These are phyloP conservation scores for Odontocolon sp. DNA, from an alignment of 2,888 invertebrate species.

Conservation along the genomic window DNA sequence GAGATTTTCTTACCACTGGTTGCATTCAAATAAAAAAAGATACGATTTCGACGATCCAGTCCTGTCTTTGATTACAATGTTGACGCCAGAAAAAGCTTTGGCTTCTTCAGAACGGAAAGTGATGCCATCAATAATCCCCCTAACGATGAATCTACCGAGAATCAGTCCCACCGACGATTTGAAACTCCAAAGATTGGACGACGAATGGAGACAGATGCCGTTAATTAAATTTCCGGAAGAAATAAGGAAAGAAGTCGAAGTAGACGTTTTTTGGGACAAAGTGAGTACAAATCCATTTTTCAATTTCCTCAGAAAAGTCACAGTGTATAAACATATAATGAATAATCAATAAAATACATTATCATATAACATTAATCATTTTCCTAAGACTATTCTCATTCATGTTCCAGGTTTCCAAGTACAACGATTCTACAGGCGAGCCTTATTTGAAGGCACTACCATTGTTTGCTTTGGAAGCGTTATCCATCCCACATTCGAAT, in stretches of 20 bases:
- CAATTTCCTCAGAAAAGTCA: neutral
- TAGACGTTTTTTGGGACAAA: slow-evolving; percentile 60
- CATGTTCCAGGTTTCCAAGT: slow-evolving; percentile 32
- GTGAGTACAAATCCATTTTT: slow-evolving; percentile 23
- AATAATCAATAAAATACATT: neutral
- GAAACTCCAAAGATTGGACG: slow-evolving; percentile 52
- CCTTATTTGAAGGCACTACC: neutral
- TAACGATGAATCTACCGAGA: slow-evolving; percentile 18
- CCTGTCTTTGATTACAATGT: slow-evolving; percentile 26
- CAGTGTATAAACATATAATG: too few species aligned
- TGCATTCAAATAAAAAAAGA: slow-evolving; percentile 60
- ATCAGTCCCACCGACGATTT: slow-evolving; percentile 18
- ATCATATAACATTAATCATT: neutral
- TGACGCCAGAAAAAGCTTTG: slow-evolving; percentile 52
- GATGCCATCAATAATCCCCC: slow-evolving; percentile 9
- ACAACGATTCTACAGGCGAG: slow-evolving; percentile 29
- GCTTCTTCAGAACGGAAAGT: neutral
- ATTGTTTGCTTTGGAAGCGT: slow-evolving; percentile 14
- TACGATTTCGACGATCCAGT: slow-evolving; percentile 61
- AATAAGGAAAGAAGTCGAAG: slow-evolving; percentile 45
- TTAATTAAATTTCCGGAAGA: slow-evolving; percentile 44
- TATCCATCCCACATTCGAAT: slow-evolving; percentile 1
- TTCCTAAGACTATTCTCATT: neutral
- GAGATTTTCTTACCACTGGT: slow-evolving; percentile 53
- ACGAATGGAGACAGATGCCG: slow-evolving; percentile 60